A percentile compares a stretch with the other conserved stretches of the same genome.
These are phyloP conservation scores for Pseudolaguvia tuberculata DNA, from an alignment of 2,113 vertebrate genomes.

Conservation along the genomic window DNA sequence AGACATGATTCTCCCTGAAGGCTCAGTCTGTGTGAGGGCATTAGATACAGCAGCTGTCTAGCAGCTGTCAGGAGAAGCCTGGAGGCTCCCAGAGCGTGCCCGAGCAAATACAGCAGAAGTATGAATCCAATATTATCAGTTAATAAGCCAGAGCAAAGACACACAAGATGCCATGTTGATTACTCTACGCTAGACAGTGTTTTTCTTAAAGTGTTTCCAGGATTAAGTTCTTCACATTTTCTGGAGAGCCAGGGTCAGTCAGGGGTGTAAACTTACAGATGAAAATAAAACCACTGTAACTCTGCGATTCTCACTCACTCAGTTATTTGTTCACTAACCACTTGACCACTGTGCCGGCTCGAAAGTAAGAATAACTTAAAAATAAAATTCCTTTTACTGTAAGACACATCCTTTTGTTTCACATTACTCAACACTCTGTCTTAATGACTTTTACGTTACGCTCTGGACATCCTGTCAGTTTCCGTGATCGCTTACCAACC, in stretches of 20 bases:
- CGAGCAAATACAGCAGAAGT: constrained; percentile 15
- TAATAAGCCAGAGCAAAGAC: constrained; percentile 2
- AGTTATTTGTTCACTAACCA: too few relatives aligned
- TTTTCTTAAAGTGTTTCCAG: background rate
- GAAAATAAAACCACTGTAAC: too few relatives aligned
- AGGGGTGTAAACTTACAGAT: background rate
- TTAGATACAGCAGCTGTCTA: constrained; percentile 40
- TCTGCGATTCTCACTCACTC: background rate
- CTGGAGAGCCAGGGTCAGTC: background rate
- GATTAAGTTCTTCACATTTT: background rate
- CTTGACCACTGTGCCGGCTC: too few relatives aligned
- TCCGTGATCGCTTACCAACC: background rate
- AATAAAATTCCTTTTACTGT: background rate
- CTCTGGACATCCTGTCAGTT: constrained; percentile 2
- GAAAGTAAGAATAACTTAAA: too few relatives aligned
- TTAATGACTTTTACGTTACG: constrained; percentile 11
- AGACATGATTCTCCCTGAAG: constrained; percentile 13
- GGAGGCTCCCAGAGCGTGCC: constrained; percentile 27
- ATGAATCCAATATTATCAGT: constrained; percentile 18
- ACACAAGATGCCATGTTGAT: background rate
- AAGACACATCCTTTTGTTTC: background rate
- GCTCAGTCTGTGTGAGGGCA: constrained; percentile 22
- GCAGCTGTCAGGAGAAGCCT: constrained; percentile 36
- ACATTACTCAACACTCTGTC: constrained; percentile 5
- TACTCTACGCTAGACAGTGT: background rate